Percentiles rank a stretch among this genome's conserved stretches.
Conservation (phyloP, 1,140 invertebrate genomes). For the Caenorhabditis remanei region DNA sequence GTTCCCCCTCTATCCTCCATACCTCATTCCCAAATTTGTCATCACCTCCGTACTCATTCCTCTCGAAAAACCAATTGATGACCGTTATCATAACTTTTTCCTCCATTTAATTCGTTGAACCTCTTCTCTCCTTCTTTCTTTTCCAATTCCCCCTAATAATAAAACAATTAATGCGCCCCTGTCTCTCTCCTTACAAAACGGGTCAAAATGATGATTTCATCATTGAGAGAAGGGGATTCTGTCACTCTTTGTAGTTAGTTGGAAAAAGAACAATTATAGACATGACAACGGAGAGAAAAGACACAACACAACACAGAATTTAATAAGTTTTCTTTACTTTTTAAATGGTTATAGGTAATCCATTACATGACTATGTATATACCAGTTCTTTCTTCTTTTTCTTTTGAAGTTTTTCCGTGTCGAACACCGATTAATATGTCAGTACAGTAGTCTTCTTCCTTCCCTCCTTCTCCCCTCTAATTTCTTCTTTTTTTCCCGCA, state of each 20-base stretch:
- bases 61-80: not conserved
- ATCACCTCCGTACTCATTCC: not conserved
- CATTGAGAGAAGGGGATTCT: not conserved
- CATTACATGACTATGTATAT: not conserved
- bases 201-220: slow-evolving; percentile 50
- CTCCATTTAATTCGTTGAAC: not conserved
- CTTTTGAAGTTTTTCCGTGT: not conserved
- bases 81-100: slow-evolving; percentile 5
- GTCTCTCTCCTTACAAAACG: slow-evolving; percentile 6
- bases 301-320: not conserved
- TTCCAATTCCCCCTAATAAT: not conserved
- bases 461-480: not conserved
- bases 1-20: not conserved
- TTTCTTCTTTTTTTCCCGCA: not conserved
- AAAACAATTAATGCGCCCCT: slow-evolving; percentile 49
- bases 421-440: slow-evolving; percentile 40
- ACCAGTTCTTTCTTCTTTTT: slow-evolving; percentile 3
- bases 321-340: slow-evolving; percentile 17
- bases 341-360: not conserved
- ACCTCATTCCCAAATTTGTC: too few relatives aligned
- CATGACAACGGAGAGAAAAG: not conserved
- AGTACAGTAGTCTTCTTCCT: slow-evolving; percentile 17
- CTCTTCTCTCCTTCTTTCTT: not conserved
- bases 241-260: not conserved
- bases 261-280: not conserved